Base-by-base conservation (phyloP, 2,888 invertebrate species). In the Drosophila dives region DNA sequence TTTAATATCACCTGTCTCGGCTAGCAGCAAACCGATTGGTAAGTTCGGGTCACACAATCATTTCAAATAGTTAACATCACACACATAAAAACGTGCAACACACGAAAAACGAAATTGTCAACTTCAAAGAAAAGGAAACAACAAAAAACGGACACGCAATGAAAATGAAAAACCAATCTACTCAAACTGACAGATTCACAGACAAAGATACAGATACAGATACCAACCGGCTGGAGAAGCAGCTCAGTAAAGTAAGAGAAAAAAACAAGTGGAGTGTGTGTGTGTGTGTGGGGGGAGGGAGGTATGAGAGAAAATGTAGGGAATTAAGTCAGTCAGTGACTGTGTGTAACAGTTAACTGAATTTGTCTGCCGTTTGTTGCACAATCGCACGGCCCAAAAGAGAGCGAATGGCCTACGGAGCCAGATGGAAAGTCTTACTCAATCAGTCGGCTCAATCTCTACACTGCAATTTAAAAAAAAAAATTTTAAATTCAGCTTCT, bases 341-440 rank as follows among this genome's bases (percentile, higher is more conserved):
- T 83, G 81, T 75, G 88, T 89, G 86, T 83, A 88, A 88, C 84
- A 86, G 81, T 88, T 86, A 88, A 87, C 90, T 89, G 86, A 86
- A 76, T 89, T 85, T 84, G 74, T 82, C 74, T 81, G 64, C 63
- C 63, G 55, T 51, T 54, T 69, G 73, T 90, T 90, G 75, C 89
- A 89, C 87, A 90, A 89, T 80, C 88, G 50, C 51, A 38, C 17
- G 60, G 50, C 59, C 48, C 59, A 62, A 66, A 42, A 64, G 60
- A 56, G 77, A 69, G 65, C 65, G 55, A 60, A 20, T 42, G 60
- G 60, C 45, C 51, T 48, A 53, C 23, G 65, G 45, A 55, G 53
- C 48, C 74, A 42, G 40, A 51, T 55, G 65, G 70, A 72, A 86
- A 64, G 71, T 67, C 63, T 90, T 86, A 77, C 75, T 84, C 74